phyloP scores from a whole-genome alignment of 2,888 invertebrate species.

The Parapristionchus giblindavisi region DNA sequence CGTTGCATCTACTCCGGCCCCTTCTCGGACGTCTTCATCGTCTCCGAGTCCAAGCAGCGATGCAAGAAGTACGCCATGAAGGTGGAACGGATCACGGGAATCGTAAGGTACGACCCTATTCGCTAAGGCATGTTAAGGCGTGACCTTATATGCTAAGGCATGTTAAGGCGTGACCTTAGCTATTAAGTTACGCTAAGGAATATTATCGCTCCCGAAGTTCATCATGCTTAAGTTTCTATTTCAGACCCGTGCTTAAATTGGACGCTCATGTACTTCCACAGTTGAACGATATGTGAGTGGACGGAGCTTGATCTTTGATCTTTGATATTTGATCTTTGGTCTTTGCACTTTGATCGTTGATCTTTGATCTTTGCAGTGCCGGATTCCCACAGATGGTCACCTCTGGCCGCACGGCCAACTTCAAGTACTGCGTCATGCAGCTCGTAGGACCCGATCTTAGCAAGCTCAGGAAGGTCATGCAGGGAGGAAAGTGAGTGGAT shows the following conservation, averaged over 20 bases:
- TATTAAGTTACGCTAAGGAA: too few relatives aligned
- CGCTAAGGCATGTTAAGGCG: neutral
- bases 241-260: conserved; percentile 57
- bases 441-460: conserved; percentile 62
- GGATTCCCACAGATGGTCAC: conserved; percentile 36
- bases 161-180: too few relatives aligned
- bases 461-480: conserved; percentile 54
- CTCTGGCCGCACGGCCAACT: conserved; percentile 35
- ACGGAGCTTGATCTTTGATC: conserved; percentile 53
- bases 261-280: conserved; percentile 59
- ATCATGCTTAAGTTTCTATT: neutral
- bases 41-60: conserved; percentile 43
- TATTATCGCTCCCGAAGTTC: too few relatives aligned
- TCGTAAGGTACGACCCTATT: conserved; percentile 41
- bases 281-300: conserved; percentile 46
- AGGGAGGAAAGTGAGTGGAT: conserved; percentile 46
- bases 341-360: too few relatives aligned
- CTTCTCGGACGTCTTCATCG: conserved; percentile 62
- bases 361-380: neutral
- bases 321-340: too few relatives aligned
- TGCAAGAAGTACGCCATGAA: conserved; percentile 59
- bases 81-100: conserved; percentile 56
- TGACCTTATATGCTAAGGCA: too few relatives aligned
- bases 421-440: conserved; percentile 61
- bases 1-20: conserved; percentile 57